A percentile compares a stretch with the other conserved stretches of the same genome.
These are phyloP conservation scores for Elachura formosa DNA, from an alignment of 2,113 vertebrate species.

Conservation along the genomic window DNA sequence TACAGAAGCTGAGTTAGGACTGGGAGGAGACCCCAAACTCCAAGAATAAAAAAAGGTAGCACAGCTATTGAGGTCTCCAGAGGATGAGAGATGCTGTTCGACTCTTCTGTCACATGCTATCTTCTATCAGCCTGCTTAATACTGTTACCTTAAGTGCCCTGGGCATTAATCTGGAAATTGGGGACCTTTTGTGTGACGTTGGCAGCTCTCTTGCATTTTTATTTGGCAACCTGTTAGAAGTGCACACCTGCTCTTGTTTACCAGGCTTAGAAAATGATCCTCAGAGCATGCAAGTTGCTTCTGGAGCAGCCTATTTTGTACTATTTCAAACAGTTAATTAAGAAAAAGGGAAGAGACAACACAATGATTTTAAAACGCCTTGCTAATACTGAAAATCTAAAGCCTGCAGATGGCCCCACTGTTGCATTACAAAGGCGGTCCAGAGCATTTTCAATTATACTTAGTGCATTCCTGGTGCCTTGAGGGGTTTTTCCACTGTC, in stretches of 20 bases:
- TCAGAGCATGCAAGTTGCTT: neutral
- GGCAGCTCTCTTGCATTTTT: neutral
- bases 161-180: neutral
- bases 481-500: slow-evolving; percentile 58
- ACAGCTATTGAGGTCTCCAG: neutral
- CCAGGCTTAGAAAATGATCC: neutral
- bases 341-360: neutral
- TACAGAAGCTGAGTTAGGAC: neutral
- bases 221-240: neutral
- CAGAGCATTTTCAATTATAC: slow-evolving; percentile 41
- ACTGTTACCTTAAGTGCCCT: neutral
- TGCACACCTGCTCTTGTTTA: neutral
- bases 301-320: neutral
- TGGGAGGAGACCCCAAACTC: neutral
- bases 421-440: neutral
- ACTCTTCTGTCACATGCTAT: neutral
- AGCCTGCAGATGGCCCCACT: slow-evolving; percentile 5
- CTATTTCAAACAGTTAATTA: neutral
- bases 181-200: neutral
- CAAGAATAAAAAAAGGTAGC: neutral
- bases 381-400: neutral
- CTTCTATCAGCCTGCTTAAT: neutral
- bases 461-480: slow-evolving; percentile 21
- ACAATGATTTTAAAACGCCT: neutral
- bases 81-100: neutral